phyloP scores from a whole-genome alignment of 2,888 invertebrate species.

The Amphipoea lucens region DNA sequence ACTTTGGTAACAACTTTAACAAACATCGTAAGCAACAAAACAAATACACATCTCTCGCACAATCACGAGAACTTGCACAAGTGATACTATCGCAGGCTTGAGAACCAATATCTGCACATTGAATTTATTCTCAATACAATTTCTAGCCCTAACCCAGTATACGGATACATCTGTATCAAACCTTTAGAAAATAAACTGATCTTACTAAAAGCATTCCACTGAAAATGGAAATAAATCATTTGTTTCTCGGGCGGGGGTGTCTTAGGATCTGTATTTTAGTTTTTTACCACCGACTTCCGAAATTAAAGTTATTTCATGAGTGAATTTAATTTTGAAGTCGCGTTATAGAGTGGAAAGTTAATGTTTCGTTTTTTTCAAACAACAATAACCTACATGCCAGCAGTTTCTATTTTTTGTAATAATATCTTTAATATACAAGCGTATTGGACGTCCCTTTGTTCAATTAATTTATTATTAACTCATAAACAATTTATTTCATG shows the following conservation, averaged over 20 bases:
- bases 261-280: too few species aligned
- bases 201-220: background rate
- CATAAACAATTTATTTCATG: background rate
- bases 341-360: too few species aligned
- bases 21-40: background rate
- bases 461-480: background rate
- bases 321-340: too few species aligned
- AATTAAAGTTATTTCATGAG: too few species aligned
- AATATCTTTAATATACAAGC: background rate
- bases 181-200: constrained; percentile 3
- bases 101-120: constrained; percentile 17
- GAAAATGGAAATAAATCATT: background rate
- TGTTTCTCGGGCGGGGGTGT: background rate
- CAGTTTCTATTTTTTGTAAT: background rate
- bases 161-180: background rate
- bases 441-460: background rate
- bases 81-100: background rate
- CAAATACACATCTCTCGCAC: constrained; percentile 13
- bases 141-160: background rate
- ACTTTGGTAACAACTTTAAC: background rate
- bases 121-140: constrained; percentile 30
- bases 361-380: background rate
- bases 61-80: constrained; percentile 23
- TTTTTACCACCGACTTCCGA: too few species aligned
- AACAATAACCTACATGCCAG: background rate